Evolutionary conservation across 2,888 invertebrate genomes (phyloP).

Genomic region (Tipula confusa): DNA sequence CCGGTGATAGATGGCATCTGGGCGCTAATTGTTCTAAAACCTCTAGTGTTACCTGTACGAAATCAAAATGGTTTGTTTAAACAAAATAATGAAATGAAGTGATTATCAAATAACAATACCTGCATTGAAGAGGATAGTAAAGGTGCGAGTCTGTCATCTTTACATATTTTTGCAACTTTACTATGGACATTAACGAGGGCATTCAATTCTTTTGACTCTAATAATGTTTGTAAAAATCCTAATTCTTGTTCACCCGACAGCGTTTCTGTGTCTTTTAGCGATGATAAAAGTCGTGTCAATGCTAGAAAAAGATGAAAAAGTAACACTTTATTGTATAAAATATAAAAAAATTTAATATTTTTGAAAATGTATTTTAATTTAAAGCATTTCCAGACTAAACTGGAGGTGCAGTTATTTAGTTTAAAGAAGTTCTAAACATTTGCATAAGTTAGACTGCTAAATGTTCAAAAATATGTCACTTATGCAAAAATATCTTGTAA

Average conservation of each 20-base stretch:
- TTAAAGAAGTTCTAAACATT: too few species aligned
- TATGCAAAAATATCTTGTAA: too few species aligned
- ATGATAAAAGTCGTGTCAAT: conserved; percentile 71
- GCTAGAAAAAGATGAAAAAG: conserved; percentile 53
- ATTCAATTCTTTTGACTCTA: conserved; percentile 83
- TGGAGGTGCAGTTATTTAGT: too few species aligned
- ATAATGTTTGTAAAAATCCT: conserved; percentile 74
- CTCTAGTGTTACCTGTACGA: conserved; percentile 63
- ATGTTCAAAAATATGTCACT: too few species aligned
- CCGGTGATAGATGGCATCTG: conserved; percentile 62
- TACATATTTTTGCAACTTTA: conserved; percentile 76
- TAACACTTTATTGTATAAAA: too few species aligned
- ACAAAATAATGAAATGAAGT: not conserved
- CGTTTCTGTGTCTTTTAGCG: conserved; percentile 75
- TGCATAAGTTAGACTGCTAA: too few species aligned
- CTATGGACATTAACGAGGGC: conserved; percentile 88
- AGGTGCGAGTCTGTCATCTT: conserved; percentile 80
- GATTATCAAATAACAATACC: conserved; percentile 46
- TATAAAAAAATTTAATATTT: too few species aligned
- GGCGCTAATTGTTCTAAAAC: conserved; percentile 73
- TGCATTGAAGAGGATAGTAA: conserved; percentile 81
- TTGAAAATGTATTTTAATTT: too few species aligned
- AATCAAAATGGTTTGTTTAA: not conserved
- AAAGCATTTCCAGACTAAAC: too few species aligned
- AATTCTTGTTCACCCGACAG: conserved; percentile 79